Conservation (phyloP, 2,888 invertebrate species). For the Lasioglossum morio region DNA sequence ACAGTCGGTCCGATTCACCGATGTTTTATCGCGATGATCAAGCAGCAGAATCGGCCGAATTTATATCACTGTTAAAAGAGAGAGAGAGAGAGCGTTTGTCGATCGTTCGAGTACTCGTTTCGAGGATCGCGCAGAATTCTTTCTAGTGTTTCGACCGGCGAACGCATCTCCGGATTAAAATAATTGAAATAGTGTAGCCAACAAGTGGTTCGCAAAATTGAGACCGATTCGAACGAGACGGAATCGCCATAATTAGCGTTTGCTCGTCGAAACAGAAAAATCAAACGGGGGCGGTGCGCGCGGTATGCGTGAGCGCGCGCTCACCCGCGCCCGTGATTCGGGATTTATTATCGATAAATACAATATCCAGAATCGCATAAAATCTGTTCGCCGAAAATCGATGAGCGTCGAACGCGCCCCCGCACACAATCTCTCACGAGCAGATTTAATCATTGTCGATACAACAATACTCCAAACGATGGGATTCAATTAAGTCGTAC, state of each 20-base stretch:
- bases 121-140: background rate
- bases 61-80: background rate
- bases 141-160: background rate
- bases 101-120: background rate
- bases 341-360: conserved; percentile 20
- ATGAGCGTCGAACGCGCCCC: background rate
- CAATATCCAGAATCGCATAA: conserved; percentile 1
- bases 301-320: background rate
- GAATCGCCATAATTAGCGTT: conserved; percentile 19
- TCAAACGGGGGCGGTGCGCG: background rate
- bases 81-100: background rate
- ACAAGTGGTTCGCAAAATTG: conserved; percentile 36
- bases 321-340: background rate
- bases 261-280: background rate
- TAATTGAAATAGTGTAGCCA: conserved; percentile 1
- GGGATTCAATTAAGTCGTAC: conserved; percentile 28
- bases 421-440: background rate
- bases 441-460: background rate
- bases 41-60: background rate
- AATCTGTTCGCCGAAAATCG: background rate
- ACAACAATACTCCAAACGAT: conserved; percentile 11
- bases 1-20: background rate
- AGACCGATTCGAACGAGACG: background rate
- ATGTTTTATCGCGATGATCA: conserved; percentile 7
- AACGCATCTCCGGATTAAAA: background rate